Base-by-base conservation (phyloP, 2,113 vertebrate genomes). In the Tragelaphus imberbis region DNA sequence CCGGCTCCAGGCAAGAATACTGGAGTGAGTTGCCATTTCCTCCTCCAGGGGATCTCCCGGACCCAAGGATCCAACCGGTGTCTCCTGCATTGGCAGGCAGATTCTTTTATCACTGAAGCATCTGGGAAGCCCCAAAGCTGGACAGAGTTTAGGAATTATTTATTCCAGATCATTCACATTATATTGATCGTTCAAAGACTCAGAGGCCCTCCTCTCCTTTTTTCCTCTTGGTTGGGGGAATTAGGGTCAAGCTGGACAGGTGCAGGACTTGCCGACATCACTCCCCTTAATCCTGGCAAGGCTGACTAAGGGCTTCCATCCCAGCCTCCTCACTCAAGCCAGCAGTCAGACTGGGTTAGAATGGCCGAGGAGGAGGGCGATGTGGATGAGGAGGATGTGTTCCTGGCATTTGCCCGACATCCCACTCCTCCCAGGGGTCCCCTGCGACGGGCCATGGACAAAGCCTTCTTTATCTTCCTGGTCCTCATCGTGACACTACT, bases 391-490 rank as follows among this genome's bases (percentile, higher is more conserved):
- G 95, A 23, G 2, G 95, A 98, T 40, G 68, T 97, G 17, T 97
- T 98, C 82, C 90, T 98, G 85, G 94, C 93, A 0, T 98, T 97
- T 84, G 97, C 97, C 15, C 96, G 36, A 49, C 47, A 63, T 4
- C 97, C 97, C 8, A 40, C 79, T 91, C 97, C 86, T 87, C 94
- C 91, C 15, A 90, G 97, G 88, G 95, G 97, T 9, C 94, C 97
- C 15, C 5, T 98, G 55, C 65, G n/a, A 9, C 28, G 40, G 16
- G 82, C 85, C 58, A 40, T 97, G 65, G 97, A 98, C 68, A 98
- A 97, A 86, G 30, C 84, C 30, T 98, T 98, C 80, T 53, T 98
- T 49, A 88, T 90, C 56, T 98, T 98, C 71, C 53, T 98, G 28
- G n/a, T 51, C 47, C 56, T 98, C 17, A 55, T 96, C 86, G 13